A percentile compares a stretch with the other conserved stretches of the same genome.
These are phyloP conservation scores for Pollenia amentaria DNA, from an alignment of 2,888 invertebrate species.

Conservation along the genomic window DNA sequence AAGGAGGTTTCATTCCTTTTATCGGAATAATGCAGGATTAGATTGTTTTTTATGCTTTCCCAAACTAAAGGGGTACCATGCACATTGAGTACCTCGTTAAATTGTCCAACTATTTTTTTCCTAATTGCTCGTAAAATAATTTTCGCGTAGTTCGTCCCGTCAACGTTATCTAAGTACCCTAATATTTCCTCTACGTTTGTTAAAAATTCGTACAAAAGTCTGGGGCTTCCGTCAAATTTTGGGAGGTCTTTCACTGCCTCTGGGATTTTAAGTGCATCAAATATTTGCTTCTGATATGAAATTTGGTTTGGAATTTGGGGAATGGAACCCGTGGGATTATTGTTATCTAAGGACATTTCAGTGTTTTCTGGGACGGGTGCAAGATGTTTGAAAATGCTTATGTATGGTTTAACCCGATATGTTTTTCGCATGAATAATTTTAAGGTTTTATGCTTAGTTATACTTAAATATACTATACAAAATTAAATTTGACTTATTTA, in stretches of 20 bases:
- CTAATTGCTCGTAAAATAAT: conserved; percentile 69
- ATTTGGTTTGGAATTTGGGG: conserved; percentile 12
- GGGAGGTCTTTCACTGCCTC: conserved; percentile 50
- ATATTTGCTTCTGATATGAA: neutral
- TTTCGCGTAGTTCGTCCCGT: conserved; percentile 54
- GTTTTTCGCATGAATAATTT: conserved; percentile 26
- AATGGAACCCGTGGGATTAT: conserved; percentile 9
- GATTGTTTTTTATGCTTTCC: conserved; percentile 58
- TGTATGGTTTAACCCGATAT: conserved; percentile 30
- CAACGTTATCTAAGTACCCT: conserved; percentile 51
- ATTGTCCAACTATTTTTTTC: conserved; percentile 73
- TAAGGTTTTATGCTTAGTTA: neutral
- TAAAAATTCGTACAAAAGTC: conserved; percentile 64
- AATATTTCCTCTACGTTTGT: conserved; percentile 72
- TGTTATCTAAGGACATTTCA: conserved; percentile 33
- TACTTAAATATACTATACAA: neutral
- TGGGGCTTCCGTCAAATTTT: conserved; percentile 66
- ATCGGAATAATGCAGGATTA: conserved; percentile 62
- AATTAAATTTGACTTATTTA: conserved; percentile 23
- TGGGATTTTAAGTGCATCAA: too few relatives aligned
- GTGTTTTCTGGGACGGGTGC: conserved; percentile 27
- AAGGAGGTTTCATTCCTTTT: neutral
- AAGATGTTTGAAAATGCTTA: conserved; percentile 25
- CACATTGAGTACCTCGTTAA: conserved; percentile 74
- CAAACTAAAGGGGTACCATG: conserved; percentile 63